These are phyloP conservation scores for Hydrotaea cyrtoneurina DNA, from an alignment of 2,888 invertebrate genomes.

Conservation along the genomic window DNA sequence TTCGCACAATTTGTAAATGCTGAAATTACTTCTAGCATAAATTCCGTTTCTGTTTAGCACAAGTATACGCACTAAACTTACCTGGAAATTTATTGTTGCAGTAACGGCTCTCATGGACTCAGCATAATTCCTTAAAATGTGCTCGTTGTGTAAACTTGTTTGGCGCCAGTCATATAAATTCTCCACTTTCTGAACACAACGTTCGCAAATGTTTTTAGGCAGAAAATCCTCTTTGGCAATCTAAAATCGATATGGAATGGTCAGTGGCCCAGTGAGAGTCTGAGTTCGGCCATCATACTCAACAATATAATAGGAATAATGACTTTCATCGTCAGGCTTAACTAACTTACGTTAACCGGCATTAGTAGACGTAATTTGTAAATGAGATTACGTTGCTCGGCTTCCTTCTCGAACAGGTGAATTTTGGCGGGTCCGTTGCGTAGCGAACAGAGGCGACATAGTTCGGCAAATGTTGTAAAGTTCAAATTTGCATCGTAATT, in stretches of 20 bases:
- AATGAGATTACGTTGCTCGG: constrained; percentile 86
- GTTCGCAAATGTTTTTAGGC: constrained; percentile 87
- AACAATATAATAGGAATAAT: too few species aligned
- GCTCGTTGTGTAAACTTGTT: constrained; percentile 85
- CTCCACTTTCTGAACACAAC: constrained; percentile 85
- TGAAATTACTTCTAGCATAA: too few species aligned
- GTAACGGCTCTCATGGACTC: constrained; percentile 86
- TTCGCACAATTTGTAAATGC: too few species aligned
- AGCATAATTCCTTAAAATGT: constrained; percentile 85
- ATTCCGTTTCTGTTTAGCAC: too few species aligned
- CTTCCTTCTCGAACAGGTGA: constrained; percentile 87
- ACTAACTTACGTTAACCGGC: constrained; percentile 84
- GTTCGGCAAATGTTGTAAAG: constrained; percentile 86
- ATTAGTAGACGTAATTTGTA: constrained; percentile 87
- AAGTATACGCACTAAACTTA: constrained; percentile 73
- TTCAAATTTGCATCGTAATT: constrained; percentile 83
- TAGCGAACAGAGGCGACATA: constrained; percentile 87
- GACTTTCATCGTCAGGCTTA: background rate
- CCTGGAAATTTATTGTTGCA: constrained; percentile 86
- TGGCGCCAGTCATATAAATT: constrained; percentile 87
- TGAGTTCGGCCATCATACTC: constrained; percentile 2
- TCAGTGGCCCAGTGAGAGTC: constrained; percentile 6
- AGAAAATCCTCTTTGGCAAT: constrained; percentile 87
- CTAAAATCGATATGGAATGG: constrained; percentile 76
- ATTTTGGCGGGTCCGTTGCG: constrained; percentile 86